Conservation (phyloP, 1,140 invertebrate species). For the Centruroides sculpturatus region DNA sequence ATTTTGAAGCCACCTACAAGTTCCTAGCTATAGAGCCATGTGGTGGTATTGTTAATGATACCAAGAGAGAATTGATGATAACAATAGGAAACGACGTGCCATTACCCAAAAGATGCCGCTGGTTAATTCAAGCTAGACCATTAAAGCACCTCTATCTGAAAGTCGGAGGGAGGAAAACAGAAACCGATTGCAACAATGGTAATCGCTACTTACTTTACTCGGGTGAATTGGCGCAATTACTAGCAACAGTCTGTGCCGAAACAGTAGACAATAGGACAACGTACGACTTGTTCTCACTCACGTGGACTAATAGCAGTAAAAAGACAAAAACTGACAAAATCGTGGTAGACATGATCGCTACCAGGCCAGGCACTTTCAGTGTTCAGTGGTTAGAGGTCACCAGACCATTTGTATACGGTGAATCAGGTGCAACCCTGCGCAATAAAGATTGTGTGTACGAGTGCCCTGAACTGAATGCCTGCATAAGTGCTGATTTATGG, state of each 20-base stretch:
- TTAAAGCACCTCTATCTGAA: slow-evolving; percentile 12
- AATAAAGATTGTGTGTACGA: slow-evolving; percentile 50
- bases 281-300: slow-evolving; percentile 15
- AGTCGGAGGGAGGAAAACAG: slow-evolving; percentile 6
- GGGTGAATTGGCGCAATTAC: slow-evolving; percentile 9
- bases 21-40: slow-evolving; percentile 42
- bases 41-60: slow-evolving; percentile 21
- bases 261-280: slow-evolving; percentile 1
- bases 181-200: slow-evolving; percentile 5
- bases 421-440: slow-evolving; percentile 34
- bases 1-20: slow-evolving; percentile 65
- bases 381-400: slow-evolving; percentile 71
- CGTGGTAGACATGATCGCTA: slow-evolving; percentile 57
- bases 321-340: slow-evolving; percentile 9
- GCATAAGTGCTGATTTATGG: slow-evolving; percentile 73
- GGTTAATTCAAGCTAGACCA: slow-evolving; percentile 11
- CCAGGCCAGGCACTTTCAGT: slow-evolving; percentile 52
- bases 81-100: background rate
- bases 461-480: slow-evolving; percentile 71
- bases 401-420: slow-evolving; percentile 25
- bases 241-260: slow-evolving; percentile 16
- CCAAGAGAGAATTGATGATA: slow-evolving; percentile 42
- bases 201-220: slow-evolving; percentile 4
- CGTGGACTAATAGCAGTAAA: slow-evolving; percentile 13
- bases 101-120: slow-evolving; percentile 12